These are phyloP conservation scores for Linhomoeus sp. DNA, from an alignment of 2,888 invertebrate species.

Conservation along the genomic window DNA sequence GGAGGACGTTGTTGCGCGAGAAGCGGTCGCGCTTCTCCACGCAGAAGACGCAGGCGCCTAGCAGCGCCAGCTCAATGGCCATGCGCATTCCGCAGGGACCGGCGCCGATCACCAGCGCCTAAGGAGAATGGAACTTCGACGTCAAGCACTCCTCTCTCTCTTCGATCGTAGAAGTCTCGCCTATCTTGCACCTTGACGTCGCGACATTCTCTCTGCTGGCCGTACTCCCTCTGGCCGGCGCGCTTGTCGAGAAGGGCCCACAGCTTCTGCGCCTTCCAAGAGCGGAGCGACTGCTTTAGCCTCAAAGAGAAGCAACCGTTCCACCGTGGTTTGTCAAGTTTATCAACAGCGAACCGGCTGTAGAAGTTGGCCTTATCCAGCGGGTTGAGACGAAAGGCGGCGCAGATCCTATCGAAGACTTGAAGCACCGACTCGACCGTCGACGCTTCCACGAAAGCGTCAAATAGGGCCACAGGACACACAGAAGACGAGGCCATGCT, in stretches of 20 bases:
- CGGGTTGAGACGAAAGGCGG: too few relatives aligned
- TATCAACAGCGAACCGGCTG: too few relatives aligned
- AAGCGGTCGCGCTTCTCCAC: conserved; percentile 78
- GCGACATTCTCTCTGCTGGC: too few relatives aligned
- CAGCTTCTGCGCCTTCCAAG: conserved; percentile 88
- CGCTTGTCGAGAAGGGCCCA: conserved; percentile 90
- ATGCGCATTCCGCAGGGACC: conserved; percentile 60
- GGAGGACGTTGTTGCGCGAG: conserved; percentile 86
- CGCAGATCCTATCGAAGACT: conserved; percentile 54
- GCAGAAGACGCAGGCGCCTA: conserved; percentile 82
- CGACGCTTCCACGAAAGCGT: conserved; percentile 69
- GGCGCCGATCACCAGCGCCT: conserved; percentile 72
- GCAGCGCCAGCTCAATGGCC: conserved; percentile 82
- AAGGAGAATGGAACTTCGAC: too few relatives aligned
- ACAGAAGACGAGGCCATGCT: too few relatives aligned
- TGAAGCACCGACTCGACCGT: conserved; percentile 73
- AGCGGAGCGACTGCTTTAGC: conserved; percentile 40
- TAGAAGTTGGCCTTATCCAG: too few relatives aligned
- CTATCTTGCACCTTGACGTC: too few relatives aligned
- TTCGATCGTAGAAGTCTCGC: too few relatives aligned
- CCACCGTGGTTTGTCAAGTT: too few relatives aligned
- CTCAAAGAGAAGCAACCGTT: too few relatives aligned
- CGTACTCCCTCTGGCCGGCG: conserved; percentile 74
- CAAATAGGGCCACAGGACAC: too few relatives aligned
- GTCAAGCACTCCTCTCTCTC: too few relatives aligned